phyloP scores from a whole-genome alignment of 2,797 vertebrate genomes.

The Australoheros facetus region DNA sequence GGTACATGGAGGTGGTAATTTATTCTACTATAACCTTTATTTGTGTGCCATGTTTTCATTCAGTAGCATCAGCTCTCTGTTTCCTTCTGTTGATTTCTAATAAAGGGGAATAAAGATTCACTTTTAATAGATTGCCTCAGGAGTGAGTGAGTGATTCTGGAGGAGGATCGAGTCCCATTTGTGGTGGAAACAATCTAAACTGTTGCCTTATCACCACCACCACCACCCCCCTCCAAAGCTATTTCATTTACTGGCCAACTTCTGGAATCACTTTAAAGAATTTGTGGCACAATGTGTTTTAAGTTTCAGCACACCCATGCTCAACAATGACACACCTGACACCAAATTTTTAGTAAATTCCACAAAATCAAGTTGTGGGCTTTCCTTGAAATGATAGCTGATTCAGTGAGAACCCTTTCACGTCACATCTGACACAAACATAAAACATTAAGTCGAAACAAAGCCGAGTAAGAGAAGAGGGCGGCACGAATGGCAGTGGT shows the following conservation, averaged over 20 bases:
- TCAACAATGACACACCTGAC: neutral
- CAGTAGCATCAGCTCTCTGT: neutral
- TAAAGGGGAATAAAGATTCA: neutral
- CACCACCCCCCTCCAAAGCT: neutral
- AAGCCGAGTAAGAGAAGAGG: neutral
- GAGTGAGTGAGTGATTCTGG: neutral
- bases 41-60: neutral
- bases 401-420: neutral
- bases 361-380: neutral
- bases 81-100: neutral
- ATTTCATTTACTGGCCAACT: neutral
- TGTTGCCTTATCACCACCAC: neutral
- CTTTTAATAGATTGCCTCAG: fast-evolving
- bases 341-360: neutral
- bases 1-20: neutral
- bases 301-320: neutral
- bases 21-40: neutral
- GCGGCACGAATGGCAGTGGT: no score
- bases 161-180: neutral
- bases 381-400: neutral
- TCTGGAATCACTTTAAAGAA: neutral
- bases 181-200: constrained; percentile 1
- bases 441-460: neutral
- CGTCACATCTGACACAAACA: neutral
- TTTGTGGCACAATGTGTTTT: neutral